Evolutionary conservation across 2,797 vertebrate species (phyloP).

Genomic region (Sebastes minor): DNA sequence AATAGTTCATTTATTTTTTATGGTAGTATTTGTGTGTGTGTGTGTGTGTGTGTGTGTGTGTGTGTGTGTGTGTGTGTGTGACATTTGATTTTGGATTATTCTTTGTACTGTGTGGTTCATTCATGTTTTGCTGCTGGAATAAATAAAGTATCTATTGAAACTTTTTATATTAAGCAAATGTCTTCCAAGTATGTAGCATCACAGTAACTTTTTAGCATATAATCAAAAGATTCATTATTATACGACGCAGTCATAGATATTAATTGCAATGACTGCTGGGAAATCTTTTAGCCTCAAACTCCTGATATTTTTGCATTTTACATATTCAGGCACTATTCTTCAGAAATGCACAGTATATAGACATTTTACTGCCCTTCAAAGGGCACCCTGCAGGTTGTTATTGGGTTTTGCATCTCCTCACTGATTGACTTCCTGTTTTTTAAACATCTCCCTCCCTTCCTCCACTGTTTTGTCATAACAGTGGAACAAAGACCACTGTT

Average conservation of each 20-base stretch:
- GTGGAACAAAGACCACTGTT: constrained; percentile 39
- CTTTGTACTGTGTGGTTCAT: not conserved
- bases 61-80: not conserved
- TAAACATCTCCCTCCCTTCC: not conserved
- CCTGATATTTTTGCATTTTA: no score
- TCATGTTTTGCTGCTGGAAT: not conserved
- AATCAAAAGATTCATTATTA: not conserved
- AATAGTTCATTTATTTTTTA: not conserved
- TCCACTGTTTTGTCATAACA: constrained; percentile 34
- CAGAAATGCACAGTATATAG: not conserved
- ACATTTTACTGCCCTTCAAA: not conserved
- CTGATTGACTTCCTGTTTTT: constrained; percentile 43
- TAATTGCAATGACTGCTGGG: not conserved
- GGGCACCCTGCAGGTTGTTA: not conserved
- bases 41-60: no score
- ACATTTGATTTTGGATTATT: not conserved
- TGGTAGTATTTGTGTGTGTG: no score
- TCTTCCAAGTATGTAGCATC: not conserved
- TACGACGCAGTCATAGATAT: rapidly evolving
- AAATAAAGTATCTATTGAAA: not conserved
- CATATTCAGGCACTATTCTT: not conserved
- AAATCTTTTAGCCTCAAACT: not conserved
- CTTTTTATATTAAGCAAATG: not conserved
- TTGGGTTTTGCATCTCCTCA: not conserved
- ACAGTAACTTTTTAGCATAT: not conserved